Base-by-base conservation (phyloP, 2,888 invertebrate genomes). In the Panorpa germanica region DNA sequence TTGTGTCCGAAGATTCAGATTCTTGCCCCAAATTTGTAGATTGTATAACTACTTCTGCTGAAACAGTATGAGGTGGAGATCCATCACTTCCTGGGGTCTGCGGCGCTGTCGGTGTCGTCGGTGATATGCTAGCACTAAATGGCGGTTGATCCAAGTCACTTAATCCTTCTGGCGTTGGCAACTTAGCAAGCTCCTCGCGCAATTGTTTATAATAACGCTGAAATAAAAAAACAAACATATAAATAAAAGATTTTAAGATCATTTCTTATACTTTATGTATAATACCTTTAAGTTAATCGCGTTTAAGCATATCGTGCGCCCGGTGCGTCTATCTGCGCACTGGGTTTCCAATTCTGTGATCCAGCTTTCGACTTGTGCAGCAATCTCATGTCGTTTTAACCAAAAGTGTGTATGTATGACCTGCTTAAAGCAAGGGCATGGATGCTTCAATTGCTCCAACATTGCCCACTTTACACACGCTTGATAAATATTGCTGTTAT, bases 391-490 rank as follows among this genome's bases (percentile, higher is more conserved):
- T 34, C 83, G 69, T 53, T 93, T 93, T 45, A 91, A 63, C 78
- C 86, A 93, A 56, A 93, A 93, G 54, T 93, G 93, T 15, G 81
- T 75, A 39, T 83, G 77, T 39, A 93, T 83, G 29, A 90, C 81
- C 76, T 82, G 46, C 55, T 77, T 80, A 53, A 93, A 91, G 57
- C 88, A 88, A 22, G 82, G 75, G 49, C 81, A 81, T 4, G 91
- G 86, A 56, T 80, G 80, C 35, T 77, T 60, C 40, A 93, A 70
- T 52, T 88, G 88, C 56, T 93, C 90, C 37, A 93, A 63, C 86
- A 93, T 91, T 38, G 86, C 91, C 91, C 90, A 93, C 49, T 85
- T 75, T 38, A 85, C 86, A 40, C 85, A 86, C 7, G 90, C 90
- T 57, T 90, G 86, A 54, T 83, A 78, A 46, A 93, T 88, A 57